Evolutionary conservation across 2,888 invertebrate species (phyloP), one percentile per base, ranked within the genome.

Genomic region (Acanthosoma haemorrhoidale): DNA sequence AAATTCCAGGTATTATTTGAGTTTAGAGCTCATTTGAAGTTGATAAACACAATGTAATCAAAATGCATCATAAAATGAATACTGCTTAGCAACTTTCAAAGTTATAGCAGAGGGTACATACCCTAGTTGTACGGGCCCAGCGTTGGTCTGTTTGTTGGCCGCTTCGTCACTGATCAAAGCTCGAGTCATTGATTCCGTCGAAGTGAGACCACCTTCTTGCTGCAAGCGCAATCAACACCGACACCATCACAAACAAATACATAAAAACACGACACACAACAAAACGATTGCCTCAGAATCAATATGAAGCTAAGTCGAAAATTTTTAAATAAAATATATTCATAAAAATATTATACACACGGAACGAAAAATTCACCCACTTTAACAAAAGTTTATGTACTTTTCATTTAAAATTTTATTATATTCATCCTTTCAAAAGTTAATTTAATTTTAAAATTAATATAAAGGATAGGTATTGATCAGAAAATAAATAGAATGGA

Each of bases 171-270:
- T 91, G 83, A 94, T 94, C 85, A 94, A 89, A 84, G 93, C 92
- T 83, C 93, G 89, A 83, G 94, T 93, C 92, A 94, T 92, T 84
- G 93, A 93, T 85, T 94, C 94, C 83, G 92, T 92, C 85, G 91
- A 89, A 86, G 88, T 91, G 83, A 90, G 87, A 84, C 92, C 92
- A 86, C 91, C 91, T 86, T 91, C 91, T 88, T 91, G 91, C 91
- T 91, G 76, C 72, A 74, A 75, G 71, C 72, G 72, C 61, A 73
- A 71, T 58, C 32, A 67, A 73, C 64, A 71, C 70, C 73, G 68
- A 71, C 73, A 73, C 67, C 67, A 60, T 68, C 67, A 71, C 71
- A 71, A 72, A 64, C 34, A 34, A 64, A 68, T 60, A 70, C 68
- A 70, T 58, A 36, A 59, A 70, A 61, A 31, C 58, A 68, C 68